Conservation (phyloP, 2,797 vertebrate species). For the Myotis findleyi region DNA sequence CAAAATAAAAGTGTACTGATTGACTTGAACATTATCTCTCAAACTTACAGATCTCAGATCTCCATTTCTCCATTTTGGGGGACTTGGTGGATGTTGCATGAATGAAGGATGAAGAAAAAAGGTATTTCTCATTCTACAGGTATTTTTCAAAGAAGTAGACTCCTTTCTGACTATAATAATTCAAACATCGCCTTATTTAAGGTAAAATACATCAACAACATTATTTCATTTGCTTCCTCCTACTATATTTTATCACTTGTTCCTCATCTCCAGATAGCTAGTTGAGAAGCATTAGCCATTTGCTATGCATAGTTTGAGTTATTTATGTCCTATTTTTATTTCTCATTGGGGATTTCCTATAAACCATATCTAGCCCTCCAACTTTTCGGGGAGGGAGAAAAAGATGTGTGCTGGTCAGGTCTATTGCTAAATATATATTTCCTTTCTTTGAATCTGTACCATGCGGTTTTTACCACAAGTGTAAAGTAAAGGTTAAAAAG, state of each 20-base stretch:
- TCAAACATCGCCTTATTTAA: not conserved
- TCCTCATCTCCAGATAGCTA: not conserved
- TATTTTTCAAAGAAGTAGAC: slow-evolving; percentile 7
- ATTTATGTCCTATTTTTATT: slow-evolving; percentile 44
- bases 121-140: not conserved
- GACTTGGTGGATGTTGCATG: not conserved
- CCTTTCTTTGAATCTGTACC: not conserved
- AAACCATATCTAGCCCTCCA: not conserved
- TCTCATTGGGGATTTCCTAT: slow-evolving; percentile 47
- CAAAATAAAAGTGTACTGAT: slow-evolving; percentile 11
- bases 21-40: not conserved
- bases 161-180: not conserved
- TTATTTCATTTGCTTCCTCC: not conserved
- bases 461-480: slow-evolving; percentile 36
- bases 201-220: not conserved
- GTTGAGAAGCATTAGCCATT: not conserved
- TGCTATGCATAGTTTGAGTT: not conserved
- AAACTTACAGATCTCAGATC: not conserved
- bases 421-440: not conserved
- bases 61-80: not conserved
- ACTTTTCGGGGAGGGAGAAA: not conserved
- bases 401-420: not conserved
- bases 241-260: not conserved
- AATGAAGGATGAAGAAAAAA: not conserved
- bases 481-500: slow-evolving; percentile 33